A percentile compares a stretch with the other conserved stretches of the same genome.
Evolutionary conservation across 1,140 invertebrate species (phyloP).

Genomic region (Drosophila trapezifrons): DNA sequence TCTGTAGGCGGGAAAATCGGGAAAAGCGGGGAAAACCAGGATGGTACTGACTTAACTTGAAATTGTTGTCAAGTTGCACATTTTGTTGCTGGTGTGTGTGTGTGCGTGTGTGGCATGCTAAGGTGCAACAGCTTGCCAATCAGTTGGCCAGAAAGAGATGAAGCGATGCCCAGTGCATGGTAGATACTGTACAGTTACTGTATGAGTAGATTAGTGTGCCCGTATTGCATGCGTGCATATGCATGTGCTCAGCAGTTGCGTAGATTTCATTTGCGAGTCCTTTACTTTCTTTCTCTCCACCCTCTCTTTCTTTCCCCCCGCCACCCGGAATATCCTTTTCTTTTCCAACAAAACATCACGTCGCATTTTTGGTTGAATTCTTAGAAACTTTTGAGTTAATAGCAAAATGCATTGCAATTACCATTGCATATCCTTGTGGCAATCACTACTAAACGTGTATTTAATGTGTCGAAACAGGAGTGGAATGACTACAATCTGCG

Average conservation of each 20-base stretch:
- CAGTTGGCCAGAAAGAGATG: slow-evolving; percentile 21
- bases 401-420: slow-evolving; percentile 13
- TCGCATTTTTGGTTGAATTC: slow-evolving; percentile 68
- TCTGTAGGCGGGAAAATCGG: slow-evolving; percentile 6
- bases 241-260: slow-evolving; percentile 52
- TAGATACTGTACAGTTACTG: slow-evolving; percentile 1
- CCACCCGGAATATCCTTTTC: slow-evolving; percentile 27
- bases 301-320: too few relatives aligned
- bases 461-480: slow-evolving; percentile 88
- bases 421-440: too few relatives aligned
- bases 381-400: slow-evolving; percentile 35
- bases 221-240: slow-evolving; percentile 41
- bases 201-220: background rate
- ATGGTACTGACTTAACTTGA: slow-evolving; percentile 45
- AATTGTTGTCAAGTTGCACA: slow-evolving; percentile 51
- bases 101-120: slow-evolving; percentile 10
- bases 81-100: slow-evolving; percentile 18
- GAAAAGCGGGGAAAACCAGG: background rate
- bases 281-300: slow-evolving; percentile 29
- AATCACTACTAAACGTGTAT: slow-evolving; percentile 26
- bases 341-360: slow-evolving; percentile 54
- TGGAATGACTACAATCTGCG: slow-evolving; percentile 98
- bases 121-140: slow-evolving; percentile 43
- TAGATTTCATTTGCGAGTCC: slow-evolving; percentile 42
- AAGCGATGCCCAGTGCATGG: slow-evolving; percentile 15